These are phyloP conservation scores for Anoura caudifer DNA, from an alignment of 2,113 vertebrate species.

Conservation along the genomic window DNA sequence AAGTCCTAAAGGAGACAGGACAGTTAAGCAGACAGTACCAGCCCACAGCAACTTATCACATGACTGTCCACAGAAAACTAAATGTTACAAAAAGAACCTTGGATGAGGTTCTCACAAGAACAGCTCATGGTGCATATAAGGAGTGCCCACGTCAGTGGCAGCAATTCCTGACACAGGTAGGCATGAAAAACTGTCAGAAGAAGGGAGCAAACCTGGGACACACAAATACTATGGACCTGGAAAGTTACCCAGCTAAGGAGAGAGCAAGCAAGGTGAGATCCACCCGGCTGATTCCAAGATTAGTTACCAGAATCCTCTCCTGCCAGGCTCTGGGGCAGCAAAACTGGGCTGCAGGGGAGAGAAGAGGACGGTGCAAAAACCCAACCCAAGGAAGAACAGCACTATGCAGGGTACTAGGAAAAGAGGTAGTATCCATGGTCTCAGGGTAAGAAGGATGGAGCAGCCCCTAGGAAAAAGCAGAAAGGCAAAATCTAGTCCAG, in stretches of 20 bases:
- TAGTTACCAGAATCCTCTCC: neutral
- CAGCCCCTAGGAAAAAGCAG: neutral
- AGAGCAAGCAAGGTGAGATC: neutral
- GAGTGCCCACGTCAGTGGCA: neutral
- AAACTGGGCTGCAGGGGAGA: neutral
- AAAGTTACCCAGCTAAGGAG: neutral
- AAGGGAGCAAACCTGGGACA: neutral
- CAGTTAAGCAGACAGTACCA: neutral
- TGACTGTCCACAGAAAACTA: neutral
- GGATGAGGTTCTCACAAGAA: neutral
- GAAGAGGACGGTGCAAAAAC: neutral
- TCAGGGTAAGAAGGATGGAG: neutral
- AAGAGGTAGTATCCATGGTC: neutral
- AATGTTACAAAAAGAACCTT: neutral
- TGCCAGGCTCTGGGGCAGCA: neutral
- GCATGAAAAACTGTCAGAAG: neutral
- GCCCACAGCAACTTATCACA: neutral
- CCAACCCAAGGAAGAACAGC: neutral
- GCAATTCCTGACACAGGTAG: neutral
- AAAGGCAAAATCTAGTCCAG: neutral
- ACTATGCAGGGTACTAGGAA: neutral
- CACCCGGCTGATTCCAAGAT: neutral
- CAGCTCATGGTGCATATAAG: neutral
- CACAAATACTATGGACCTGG: neutral
- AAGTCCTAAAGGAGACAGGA: neutral